Conservation (phyloP, 2,113 vertebrate species). For the Chiloscyllium plagiosum region DNA sequence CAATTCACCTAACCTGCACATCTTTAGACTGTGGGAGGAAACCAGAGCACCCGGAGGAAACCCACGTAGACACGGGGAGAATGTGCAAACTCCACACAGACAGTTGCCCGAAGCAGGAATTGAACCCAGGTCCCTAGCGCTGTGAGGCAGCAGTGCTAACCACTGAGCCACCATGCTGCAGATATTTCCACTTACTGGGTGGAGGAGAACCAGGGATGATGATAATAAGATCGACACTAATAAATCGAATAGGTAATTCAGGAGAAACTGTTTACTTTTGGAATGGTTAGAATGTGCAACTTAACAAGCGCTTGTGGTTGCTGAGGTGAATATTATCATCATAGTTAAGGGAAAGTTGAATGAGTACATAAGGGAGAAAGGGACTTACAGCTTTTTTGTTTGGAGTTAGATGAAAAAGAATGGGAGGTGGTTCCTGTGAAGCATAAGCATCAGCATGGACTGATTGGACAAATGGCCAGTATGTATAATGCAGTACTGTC, state of each 20-base stretch:
- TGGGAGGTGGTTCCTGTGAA: neutral
- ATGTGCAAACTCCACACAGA: too few species aligned
- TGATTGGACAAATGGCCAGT: neutral
- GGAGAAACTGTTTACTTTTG: neutral
- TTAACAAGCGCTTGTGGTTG: neutral
- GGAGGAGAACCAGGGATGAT: neutral
- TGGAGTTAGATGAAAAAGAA: neutral
- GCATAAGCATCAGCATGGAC: neutral
- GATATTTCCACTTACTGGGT: neutral
- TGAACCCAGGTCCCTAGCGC: too few species aligned
- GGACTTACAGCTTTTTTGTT: neutral
- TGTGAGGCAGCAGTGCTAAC: too few species aligned
- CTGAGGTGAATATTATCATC: neutral
- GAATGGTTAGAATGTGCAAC: neutral
- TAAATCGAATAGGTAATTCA: neutral
- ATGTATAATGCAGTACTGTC: neutral
- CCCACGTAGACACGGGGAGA: too few species aligned
- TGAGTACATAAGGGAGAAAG: neutral
- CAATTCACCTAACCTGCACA: too few species aligned
- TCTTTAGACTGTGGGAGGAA: too few species aligned
- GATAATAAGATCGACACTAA: neutral
- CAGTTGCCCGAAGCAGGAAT: too few species aligned
- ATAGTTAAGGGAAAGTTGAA: neutral
- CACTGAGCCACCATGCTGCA: too few species aligned
- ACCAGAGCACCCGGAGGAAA: too few species aligned